These are phyloP conservation scores for Hemithea aestivaria DNA, from an alignment of 2,888 invertebrate genomes.

Conservation along the genomic window DNA sequence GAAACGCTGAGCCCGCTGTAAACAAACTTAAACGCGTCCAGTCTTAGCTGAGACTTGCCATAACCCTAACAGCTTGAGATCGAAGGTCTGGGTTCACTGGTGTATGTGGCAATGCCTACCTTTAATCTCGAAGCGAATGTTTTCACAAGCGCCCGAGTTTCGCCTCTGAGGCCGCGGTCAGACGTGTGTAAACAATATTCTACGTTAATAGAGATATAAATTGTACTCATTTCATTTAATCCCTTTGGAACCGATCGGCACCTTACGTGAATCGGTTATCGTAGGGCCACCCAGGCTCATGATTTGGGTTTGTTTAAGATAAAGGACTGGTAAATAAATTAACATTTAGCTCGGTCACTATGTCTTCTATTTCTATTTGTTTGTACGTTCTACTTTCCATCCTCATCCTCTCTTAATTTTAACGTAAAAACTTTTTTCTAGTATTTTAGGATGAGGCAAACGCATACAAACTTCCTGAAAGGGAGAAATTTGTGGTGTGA, in stretches of 20 bases:
- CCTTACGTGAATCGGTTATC: constrained; percentile 58
- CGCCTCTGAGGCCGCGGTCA: constrained; percentile 61
- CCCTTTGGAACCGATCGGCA: constrained; percentile 66
- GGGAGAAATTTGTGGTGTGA: too few relatives aligned
- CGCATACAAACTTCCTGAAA: too few relatives aligned
- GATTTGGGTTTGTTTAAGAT: constrained; percentile 44
- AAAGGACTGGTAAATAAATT: too few relatives aligned
- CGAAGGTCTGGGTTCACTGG: constrained; percentile 42
- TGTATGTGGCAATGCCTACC: constrained; percentile 53
- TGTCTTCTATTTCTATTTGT: too few relatives aligned
- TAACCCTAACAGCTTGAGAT: constrained; percentile 25
- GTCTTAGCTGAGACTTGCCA: constrained; percentile 28
- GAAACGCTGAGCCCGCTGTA: constrained; percentile 73
- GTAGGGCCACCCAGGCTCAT: constrained; percentile 37
- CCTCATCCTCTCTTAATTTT: too few relatives aligned
- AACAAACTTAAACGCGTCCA: constrained; percentile 67
- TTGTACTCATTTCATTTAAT: constrained; percentile 69
- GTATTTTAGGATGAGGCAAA: too few relatives aligned
- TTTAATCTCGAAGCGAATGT: constrained; percentile 72
- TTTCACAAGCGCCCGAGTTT: constrained; percentile 67
- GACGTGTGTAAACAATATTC: constrained; percentile 71
- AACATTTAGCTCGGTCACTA: too few relatives aligned
- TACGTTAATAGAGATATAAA: constrained; percentile 77
- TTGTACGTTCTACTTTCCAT: too few relatives aligned
- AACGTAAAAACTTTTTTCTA: too few relatives aligned